phyloP scores from a whole-genome alignment of 2,113 vertebrate genomes.

The Notiomystis cincta region DNA sequence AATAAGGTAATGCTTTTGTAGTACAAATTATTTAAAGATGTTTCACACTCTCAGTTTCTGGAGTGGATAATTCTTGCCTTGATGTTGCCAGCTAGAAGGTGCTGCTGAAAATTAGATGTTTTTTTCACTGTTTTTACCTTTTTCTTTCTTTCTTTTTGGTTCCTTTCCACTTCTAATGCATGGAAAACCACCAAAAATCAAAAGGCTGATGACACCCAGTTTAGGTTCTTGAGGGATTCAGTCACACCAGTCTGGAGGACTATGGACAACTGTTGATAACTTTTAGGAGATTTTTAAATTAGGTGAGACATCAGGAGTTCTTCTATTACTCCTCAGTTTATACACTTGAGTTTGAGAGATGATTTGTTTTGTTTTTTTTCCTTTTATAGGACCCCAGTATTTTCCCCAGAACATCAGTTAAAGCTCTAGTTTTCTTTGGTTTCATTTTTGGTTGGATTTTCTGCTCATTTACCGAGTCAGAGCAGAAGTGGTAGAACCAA shows the following conservation, averaged over 20 bases:
- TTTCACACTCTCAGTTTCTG: neutral
- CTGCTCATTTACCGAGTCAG: neutral
- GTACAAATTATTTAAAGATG: neutral
- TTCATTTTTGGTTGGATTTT: neutral
- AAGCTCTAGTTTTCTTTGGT: neutral
- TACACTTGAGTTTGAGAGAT: neutral
- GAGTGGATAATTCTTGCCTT: neutral
- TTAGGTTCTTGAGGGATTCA: neutral
- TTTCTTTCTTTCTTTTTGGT: neutral
- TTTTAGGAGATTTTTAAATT: neutral
- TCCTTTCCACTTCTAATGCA: neutral
- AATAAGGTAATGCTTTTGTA: neutral
- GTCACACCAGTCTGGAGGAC: neutral
- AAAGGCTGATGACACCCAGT: neutral
- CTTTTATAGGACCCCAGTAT: neutral
- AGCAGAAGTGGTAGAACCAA: neutral
- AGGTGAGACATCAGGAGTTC: neutral
- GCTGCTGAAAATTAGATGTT: neutral
- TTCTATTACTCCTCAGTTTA: neutral
- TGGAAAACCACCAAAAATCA: neutral
- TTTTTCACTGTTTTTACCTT: neutral
- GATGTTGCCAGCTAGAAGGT: neutral
- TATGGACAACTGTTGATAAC: neutral
- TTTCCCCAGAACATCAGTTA: neutral
- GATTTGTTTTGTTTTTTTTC: neutral